These are phyloP conservation scores for Sebastolobus alascanus DNA, from an alignment of 2,797 vertebrate genomes.

Conservation along the genomic window DNA sequence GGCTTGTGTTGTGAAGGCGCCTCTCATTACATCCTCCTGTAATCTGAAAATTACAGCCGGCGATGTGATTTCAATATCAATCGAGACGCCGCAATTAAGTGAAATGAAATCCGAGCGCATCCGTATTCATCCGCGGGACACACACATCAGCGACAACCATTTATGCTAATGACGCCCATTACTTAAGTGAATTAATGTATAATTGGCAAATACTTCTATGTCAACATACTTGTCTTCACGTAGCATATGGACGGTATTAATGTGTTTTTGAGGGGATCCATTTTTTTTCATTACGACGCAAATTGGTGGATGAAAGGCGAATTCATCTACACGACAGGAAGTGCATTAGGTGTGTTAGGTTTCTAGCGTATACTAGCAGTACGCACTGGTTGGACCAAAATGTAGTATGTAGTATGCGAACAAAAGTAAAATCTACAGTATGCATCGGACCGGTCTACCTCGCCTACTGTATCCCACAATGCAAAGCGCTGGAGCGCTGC, in stretches of 20 bases:
- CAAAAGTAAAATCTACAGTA: no score
- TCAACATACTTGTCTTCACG: constrained; percentile 31
- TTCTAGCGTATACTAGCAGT: background rate
- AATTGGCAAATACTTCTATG: constrained; percentile 46
- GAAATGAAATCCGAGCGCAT: constrained; percentile 23
- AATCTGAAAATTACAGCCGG: constrained; percentile 34
- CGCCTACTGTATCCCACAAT: no score
- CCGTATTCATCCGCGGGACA: background rate
- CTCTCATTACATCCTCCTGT: constrained; percentile 39
- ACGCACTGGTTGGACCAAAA: no score
- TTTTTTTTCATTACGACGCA: constrained; percentile 43
- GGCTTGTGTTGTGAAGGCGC: background rate
- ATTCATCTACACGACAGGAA: constrained; percentile 9
- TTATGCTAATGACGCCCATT: constrained; percentile 46
- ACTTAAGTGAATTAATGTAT: constrained; percentile 55
- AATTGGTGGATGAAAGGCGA: constrained; percentile 20
- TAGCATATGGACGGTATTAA: constrained; percentile 20
- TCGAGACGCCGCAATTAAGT: constrained; percentile 27
- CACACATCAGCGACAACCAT: background rate
- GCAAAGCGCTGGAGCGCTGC: background rate
- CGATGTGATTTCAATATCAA: constrained; percentile 31
- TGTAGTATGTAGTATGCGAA: no score
- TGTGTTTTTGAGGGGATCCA: constrained; percentile 27
- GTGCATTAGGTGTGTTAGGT: background rate
- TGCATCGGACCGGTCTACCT: no score